phyloP scores from a whole-genome alignment of 1,140 invertebrate genomes.

The Papilio polytes region DNA sequence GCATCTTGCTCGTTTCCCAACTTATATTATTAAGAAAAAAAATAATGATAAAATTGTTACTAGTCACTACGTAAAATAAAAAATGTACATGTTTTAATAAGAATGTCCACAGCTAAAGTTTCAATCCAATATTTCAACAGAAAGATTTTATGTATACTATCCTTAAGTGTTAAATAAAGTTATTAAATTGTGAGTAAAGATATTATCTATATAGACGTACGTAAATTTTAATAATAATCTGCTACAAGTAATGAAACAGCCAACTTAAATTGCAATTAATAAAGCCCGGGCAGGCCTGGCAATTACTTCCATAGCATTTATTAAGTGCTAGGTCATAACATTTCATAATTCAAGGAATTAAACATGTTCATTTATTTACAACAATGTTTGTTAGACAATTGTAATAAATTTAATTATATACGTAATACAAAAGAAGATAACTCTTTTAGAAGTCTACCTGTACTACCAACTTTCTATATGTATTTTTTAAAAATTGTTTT shows the following conservation, averaged over 20 bases:
- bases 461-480: no score
- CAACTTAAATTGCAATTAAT: constrained; percentile 13
- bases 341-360: not conserved
- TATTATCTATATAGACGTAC: not conserved
- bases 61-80: no score
- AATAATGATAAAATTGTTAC: no score
- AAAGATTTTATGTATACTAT: not conserved
- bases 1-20: no score
- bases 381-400: not conserved
- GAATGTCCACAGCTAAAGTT: not conserved
- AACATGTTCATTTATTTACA: not conserved
- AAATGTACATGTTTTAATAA: no score
- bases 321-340: constrained; percentile 5
- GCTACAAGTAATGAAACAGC: constrained; percentile 13
- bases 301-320: constrained; percentile 19
- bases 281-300: constrained; percentile 11
- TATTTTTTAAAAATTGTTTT: no score
- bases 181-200: not conserved
- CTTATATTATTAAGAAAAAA: no score
- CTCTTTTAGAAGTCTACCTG: no score
- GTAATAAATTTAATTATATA: not conserved
- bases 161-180: not conserved
- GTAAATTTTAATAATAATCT: not conserved
- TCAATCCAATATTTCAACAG: not conserved
- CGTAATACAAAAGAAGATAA: not conserved